Evolutionary conservation across 2,113 vertebrate genomes (phyloP).

Genomic region (Callorhinus ursinus): DNA sequence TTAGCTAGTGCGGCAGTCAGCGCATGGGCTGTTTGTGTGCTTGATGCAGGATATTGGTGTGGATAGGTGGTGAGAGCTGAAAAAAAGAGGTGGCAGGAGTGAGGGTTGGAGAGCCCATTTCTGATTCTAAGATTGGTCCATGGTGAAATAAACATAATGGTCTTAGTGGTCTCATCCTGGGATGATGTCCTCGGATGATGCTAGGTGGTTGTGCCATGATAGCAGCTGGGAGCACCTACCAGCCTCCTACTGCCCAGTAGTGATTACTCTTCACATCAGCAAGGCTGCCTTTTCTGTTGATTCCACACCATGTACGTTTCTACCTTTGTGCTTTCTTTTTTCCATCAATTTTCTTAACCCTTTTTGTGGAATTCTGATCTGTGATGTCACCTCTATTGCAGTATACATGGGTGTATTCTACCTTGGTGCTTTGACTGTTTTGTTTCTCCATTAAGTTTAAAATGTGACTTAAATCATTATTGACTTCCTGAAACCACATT

Average conservation of each 20-base stretch:
- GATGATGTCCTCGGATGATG: not conserved
- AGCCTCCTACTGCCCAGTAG: not conserved
- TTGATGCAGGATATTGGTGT: not conserved
- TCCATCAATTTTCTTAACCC: not conserved
- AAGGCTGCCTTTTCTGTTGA: not conserved
- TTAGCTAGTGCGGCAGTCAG: conserved; percentile 35
- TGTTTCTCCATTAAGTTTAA: not conserved
- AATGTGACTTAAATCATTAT: not conserved
- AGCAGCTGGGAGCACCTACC: not conserved
- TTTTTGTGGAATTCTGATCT: not conserved
- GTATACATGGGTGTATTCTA: not conserved
- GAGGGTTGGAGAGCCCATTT: not conserved
- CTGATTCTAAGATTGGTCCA: not conserved
- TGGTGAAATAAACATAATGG: not conserved
- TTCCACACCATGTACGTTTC: not conserved
- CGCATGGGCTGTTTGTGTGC: not conserved
- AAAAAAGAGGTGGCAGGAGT: not conserved
- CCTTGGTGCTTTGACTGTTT: not conserved
- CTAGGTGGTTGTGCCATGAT: not conserved
- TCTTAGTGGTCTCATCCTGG: not conserved
- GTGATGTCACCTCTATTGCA: not conserved
- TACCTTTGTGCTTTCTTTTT: not conserved
- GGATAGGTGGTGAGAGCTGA: not conserved
- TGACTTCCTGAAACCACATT: not conserved
- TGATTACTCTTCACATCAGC: not conserved